phyloP scores from a whole-genome alignment of 2,888 invertebrate genomes.

The Craniophora ligustri region DNA sequence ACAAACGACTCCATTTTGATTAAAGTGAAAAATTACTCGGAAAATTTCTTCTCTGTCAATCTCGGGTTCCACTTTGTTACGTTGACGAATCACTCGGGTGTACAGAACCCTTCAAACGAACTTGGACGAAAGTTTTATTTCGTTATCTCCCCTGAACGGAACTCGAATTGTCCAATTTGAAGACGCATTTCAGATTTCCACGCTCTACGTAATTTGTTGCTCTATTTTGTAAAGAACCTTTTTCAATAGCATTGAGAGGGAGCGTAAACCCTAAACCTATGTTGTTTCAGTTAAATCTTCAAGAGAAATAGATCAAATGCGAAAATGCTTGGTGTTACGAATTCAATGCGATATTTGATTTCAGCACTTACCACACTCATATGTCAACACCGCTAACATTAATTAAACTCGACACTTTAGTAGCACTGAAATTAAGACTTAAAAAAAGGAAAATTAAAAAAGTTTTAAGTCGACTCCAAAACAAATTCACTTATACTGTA shows the following conservation, averaged over 20 bases:
- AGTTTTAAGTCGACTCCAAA: slow-evolving; percentile 31
- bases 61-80: slow-evolving; percentile 59
- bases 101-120: slow-evolving; percentile 55
- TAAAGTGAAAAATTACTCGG: slow-evolving; percentile 62
- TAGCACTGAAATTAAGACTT: slow-evolving; percentile 58
- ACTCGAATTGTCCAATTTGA: slow-evolving; percentile 54
- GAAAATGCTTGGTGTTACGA: background rate
- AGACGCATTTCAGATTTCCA: slow-evolving; percentile 41
- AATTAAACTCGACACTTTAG: slow-evolving; percentile 62
- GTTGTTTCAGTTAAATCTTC: slow-evolving; percentile 10
- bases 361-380: slow-evolving; percentile 72
- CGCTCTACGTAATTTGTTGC: slow-evolving; percentile 29
- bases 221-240: slow-evolving; percentile 16
- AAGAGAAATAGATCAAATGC: slow-evolving; percentile 10
- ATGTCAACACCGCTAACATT: slow-evolving; percentile 71
- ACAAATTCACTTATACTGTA: slow-evolving; percentile 15
- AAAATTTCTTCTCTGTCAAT: slow-evolving; percentile 57
- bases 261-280: slow-evolving; percentile 26
- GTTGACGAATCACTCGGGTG: slow-evolving; percentile 61
- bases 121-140: slow-evolving; percentile 67
- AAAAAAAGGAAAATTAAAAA: slow-evolving; percentile 34
- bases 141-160: slow-evolving; percentile 62
- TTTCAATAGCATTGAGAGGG: slow-evolving; percentile 15
- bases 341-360: slow-evolving; percentile 41
- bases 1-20: slow-evolving; percentile 56